Base-by-base conservation (phyloP, 1,140 invertebrate genomes). In the Stenopsyche tienmushanensis region DNA sequence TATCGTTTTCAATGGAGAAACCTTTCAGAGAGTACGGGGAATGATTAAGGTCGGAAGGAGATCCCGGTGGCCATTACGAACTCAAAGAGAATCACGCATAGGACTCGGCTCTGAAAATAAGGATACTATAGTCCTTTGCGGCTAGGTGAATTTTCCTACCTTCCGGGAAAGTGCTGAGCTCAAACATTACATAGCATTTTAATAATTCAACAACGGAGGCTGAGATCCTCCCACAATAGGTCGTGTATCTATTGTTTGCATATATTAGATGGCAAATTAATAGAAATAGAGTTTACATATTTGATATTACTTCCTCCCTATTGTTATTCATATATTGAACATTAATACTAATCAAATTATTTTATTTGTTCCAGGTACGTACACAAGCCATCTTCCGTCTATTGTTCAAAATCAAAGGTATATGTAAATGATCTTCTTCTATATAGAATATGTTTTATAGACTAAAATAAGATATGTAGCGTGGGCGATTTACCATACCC, bases 121-220 rank as follows among this genome's bases (percentile, higher is more conserved):
- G 29, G 29, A 7, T 34, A 34, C 13, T 34, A 34, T 34, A n/a
- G 29, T 34, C 29, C 29, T 34, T 13, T 34, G 29, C 29, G 29
- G 29, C 13, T 34, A 7, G 13, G 29, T 34, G 29, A 34, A 34
- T 34, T 34, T 13, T 34, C 29, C 13, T 34, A 34, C 29, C 13
- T 34, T 5, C 29, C 5, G 29, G 13, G 29, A 34, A 34, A 34
- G 29, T 7, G 29, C 13, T 5, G 13, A 7, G 29, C 13, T 34
- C 29, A 34, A 34, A 34, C 54, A 57, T 57, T 57, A 29, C 42
- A 57, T 57, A 29, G 39, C 54, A 57, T 39, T 57, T 57, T 57
- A 57, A 57, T 57, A 57, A 57, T 57, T 57, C 34, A 57, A 57
- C 17, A 29, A 21, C 15, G 34, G 21, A 57, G 54, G 54, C 34